These are phyloP conservation scores for Gymnopithys bicolor DNA, from an alignment of 2,797 vertebrate genomes.

Conservation along the genomic window DNA sequence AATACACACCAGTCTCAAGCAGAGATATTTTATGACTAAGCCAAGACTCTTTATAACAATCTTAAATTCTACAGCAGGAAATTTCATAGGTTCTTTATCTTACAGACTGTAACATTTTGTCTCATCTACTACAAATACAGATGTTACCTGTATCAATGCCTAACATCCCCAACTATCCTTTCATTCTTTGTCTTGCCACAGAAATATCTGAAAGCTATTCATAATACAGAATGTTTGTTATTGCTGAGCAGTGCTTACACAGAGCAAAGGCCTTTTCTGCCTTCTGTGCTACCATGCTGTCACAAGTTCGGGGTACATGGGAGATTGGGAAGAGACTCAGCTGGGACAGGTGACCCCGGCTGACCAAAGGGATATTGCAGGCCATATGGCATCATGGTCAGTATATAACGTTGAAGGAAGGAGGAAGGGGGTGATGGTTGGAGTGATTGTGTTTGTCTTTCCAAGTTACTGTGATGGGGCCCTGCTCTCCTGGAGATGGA, in stretches of 20 bases:
- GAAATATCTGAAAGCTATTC: background rate
- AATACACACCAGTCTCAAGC: background rate
- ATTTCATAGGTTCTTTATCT: background rate
- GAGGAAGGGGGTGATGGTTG: background rate
- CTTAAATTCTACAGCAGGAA: background rate
- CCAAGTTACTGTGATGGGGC: background rate
- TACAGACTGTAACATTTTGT: background rate
- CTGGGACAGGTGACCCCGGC: background rate
- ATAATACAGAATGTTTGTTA: background rate
- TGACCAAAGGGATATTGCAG: background rate
- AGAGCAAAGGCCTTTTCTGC: background rate
- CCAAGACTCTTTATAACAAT: background rate
- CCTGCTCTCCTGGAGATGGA: background rate
- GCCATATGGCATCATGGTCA: background rate
- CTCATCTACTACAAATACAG: background rate
- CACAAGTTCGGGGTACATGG: background rate
- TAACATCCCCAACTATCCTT: background rate
- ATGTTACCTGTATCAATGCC: background rate
- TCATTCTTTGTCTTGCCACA: background rate
- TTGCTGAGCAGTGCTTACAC: background rate
- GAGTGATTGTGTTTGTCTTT: background rate
- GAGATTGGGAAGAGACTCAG: background rate
- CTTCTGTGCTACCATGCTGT: fast-evolving
- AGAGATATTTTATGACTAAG: background rate
- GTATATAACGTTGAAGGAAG: background rate